Base-by-base conservation (phyloP, 2,797 vertebrate genomes). In the Artibeus lituratus region DNA sequence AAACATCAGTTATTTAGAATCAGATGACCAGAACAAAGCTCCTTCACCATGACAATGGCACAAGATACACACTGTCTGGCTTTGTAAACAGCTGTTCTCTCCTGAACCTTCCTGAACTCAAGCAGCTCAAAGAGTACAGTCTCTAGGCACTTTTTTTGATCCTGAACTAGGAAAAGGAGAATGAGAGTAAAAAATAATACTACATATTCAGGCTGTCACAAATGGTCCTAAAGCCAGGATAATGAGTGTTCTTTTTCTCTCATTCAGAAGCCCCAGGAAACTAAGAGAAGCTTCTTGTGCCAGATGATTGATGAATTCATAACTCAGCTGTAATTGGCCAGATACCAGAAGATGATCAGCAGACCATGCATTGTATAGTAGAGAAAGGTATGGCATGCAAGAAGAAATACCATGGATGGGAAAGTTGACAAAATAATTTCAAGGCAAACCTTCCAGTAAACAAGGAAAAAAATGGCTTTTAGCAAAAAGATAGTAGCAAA, bases 381-480 rank as follows among this genome's bases (percentile, higher is more conserved):
- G 22, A 94, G 29, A 87, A 29, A 72, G 42, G 37, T 12, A 78
- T 1, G 32, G 26, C 53, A 59, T 85, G 69, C 85, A 87, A 93
- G 73, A 82, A 86, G 80, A 73, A 80, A 94, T 35, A 78, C 26
- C 78, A 87, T 57, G 80, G 80, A 86, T 49, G 49, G 70, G 59
- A 49, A 91, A 86, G 49, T 80, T 47, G 49, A 81, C 94, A 69
- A 94, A 85, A 69, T 91, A n/a, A 95, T 44, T 88, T 42, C 35
- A 91, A 96, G 37, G 51, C 19, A 89, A 86, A 51, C 10, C 37
- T 69, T 85, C 35, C 59, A 88, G 69, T 32, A 15, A 91, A 11
- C 22, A 78, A 94, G 81, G 47, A 49, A 44, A 19, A 92, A 59
- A 69, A 49, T 16, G 57, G n/a, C 44, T 65, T n/a, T 59, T 81